Evolutionary conservation across 2,888 invertebrate genomes (phyloP), one percentile per base, ranked within the genome.

Genomic region (Epistrophe grossulariae): DNA sequence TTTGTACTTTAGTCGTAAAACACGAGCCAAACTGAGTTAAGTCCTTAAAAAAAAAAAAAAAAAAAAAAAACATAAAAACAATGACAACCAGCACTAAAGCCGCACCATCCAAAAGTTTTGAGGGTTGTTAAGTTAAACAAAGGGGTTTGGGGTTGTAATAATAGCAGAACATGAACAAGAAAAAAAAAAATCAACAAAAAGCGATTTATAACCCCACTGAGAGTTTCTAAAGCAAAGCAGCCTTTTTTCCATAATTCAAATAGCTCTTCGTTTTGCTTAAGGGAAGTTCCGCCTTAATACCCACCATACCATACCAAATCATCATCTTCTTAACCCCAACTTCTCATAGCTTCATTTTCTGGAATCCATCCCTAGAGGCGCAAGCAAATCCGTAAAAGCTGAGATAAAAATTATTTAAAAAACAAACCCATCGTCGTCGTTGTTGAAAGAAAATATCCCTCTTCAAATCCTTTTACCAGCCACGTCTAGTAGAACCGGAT

Each of bases 161-260:
- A 79, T 24, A 48, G 57, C 11, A 43, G 19, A 52, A 15, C 19
- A 72, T 15, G 38, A 57, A 50, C 48, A 59, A n/a, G 45, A 62
- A 45, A 59, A 79, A 76, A 24, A 31, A 31, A 31, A 31, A 0
- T 31, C 4, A 15, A 76, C 48, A 78, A 83, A 83, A 87, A 83
- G 71, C 87, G 83, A 87, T 87, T 87, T 83, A 87, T 83, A 87
- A 83, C 79, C 72, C 83, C 68, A 38, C 68, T 57, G 87, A 76
- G 87, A 59, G 60, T 2, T 83, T 60, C 52, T 50, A 24, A 68
- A 71, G 57, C 74, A 74, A 40, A 55, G 52, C 52, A 70, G 85
- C 45, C 66, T 71, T 62, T 73, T 77, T 78, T 28, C 62, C 78
- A 82, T 78, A 85, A 82, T 78, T 82, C 76, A 72, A 83, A 74